Conservation (phyloP, 2,797 vertebrate species). For the Cyclura pinguis region DNA sequence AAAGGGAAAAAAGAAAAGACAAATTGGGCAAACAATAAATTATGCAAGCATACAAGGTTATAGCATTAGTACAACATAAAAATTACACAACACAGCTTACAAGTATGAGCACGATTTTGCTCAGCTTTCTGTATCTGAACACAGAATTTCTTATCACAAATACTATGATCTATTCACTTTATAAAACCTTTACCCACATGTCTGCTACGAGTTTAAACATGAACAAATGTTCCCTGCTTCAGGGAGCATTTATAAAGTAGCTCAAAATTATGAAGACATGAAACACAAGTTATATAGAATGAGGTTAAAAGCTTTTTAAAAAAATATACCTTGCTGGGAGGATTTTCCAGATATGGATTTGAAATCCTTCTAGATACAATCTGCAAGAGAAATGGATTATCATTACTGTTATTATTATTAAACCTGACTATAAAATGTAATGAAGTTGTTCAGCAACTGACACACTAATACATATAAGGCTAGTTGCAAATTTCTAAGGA, state of each 20-base stretch:
- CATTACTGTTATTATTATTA: conserved; percentile 24
- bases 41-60: conserved; percentile 11
- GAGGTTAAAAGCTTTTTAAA: conserved; percentile 1
- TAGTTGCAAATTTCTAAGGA: not conserved
- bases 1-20: conserved; percentile 69
- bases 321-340: conserved; percentile 80
- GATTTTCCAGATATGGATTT: conserved; percentile 81
- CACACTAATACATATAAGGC: not conserved
- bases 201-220: not conserved
- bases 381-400: conserved; percentile 69
- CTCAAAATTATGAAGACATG: conserved; percentile 9
- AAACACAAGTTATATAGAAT: not conserved
- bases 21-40: conserved; percentile 62
- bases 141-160: not conserved
- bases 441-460: not conserved
- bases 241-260: not conserved
- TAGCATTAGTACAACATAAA: conserved; percentile 23
- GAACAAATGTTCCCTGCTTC: not conserved
- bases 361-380: conserved; percentile 83
- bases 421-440: not conserved
- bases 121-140: not conserved
- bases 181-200: not conserved
- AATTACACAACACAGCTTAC: conserved; percentile 22
- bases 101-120: not conserved
- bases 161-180: conserved; percentile 6